Conservation (phyloP, 2,797 vertebrate species). For the Tiaroga cobitis region DNA sequence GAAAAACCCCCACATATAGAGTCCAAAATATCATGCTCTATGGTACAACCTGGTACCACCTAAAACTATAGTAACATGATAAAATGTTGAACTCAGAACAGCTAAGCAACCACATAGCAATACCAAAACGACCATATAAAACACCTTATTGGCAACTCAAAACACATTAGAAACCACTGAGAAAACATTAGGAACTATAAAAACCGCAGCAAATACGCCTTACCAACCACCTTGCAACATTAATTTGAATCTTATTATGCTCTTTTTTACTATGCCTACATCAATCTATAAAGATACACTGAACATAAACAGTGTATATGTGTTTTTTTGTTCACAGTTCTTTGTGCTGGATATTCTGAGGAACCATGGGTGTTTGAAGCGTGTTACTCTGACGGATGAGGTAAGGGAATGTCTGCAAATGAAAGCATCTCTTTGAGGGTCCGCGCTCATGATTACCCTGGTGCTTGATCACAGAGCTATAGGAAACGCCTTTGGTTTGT, state of each 20-base stretch:
- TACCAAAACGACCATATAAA: not conserved
- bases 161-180: no score
- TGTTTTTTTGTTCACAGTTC: not conserved
- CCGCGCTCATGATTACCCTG: not conserved
- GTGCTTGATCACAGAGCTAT: not conserved
- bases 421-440: not conserved
- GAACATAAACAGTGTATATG: not conserved
- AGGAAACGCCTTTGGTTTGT: not conserved
- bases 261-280: no score
- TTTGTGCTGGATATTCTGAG: not conserved
- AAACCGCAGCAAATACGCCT: not conserved
- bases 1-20: not conserved
- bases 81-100: not conserved
- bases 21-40: not conserved
- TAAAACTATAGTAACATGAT: not conserved
- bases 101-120: not conserved
- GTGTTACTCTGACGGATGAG: not conserved
- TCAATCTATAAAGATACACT: not conserved
- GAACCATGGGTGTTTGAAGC: not conserved
- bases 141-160: no score
- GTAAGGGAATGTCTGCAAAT: not conserved
- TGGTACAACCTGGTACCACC: not conserved
- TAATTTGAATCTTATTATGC: not conserved
- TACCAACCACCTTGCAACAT: not conserved
- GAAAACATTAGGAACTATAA: no score